These are phyloP conservation scores for Galago senegalensis DNA, from an alignment of 2,797 vertebrate species.

Conservation along the genomic window DNA sequence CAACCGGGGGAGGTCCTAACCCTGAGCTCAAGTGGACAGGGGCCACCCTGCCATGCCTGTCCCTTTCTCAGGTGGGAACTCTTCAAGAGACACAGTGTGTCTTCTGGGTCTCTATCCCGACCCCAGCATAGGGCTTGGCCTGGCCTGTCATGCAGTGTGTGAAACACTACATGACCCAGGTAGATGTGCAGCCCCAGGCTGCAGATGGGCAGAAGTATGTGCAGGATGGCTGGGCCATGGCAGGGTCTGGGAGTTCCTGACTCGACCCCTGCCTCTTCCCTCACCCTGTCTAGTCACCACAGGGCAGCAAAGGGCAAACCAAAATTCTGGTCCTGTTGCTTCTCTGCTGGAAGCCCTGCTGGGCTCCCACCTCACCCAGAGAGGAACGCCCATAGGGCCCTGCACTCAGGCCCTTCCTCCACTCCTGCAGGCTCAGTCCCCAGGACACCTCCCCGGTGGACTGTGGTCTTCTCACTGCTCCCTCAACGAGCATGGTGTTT, in stretches of 20 bases:
- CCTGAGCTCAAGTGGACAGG: neutral
- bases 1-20: neutral
- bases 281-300: neutral
- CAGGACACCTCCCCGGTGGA: neutral
- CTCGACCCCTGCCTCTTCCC: neutral
- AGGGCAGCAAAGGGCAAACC: neutral
- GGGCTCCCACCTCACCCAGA: neutral
- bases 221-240: neutral
- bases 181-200: neutral
- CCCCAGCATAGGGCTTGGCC: neutral
- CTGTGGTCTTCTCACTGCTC: neutral
- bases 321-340: fast-evolving
- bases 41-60: neutral
- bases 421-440: neutral
- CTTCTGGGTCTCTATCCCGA: neutral
- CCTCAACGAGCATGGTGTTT: neutral
- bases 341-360: neutral
- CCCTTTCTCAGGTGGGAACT: neutral
- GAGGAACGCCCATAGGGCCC: fast-evolving
- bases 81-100: neutral
- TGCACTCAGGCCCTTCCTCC: neutral
- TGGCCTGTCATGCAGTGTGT: neutral
- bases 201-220: neutral
- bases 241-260: neutral
- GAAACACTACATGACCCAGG: neutral